Percentiles rank a stretch among this genome's conserved stretches.
These are phyloP conservation scores for Notospermus geniculatus DNA, from an alignment of 1,140 invertebrate species.

Conservation along the genomic window DNA sequence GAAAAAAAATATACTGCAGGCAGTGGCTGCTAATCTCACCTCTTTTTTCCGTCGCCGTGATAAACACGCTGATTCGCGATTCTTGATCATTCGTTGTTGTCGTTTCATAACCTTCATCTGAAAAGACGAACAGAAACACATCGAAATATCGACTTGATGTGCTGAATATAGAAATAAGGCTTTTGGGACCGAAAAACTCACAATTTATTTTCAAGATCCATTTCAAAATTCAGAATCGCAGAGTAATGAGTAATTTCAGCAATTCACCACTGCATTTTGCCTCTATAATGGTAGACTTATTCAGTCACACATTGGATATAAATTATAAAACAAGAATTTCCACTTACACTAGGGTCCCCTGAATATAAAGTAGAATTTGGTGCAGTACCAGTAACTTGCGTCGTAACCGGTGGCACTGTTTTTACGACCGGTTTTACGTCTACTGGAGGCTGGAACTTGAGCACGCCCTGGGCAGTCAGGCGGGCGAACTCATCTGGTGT, in stretches of 20 bases:
- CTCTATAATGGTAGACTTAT: too few relatives aligned
- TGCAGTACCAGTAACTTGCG: too few relatives aligned
- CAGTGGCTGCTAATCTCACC: too few relatives aligned
- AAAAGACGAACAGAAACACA: constrained; percentile 19
- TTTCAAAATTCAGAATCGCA: not conserved
- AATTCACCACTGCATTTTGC: too few relatives aligned
- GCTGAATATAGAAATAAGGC: not conserved
- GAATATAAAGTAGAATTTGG: too few relatives aligned
- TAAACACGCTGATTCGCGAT: constrained; percentile 81
- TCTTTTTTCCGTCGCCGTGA: constrained; percentile 91
- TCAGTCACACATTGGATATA: too few relatives aligned
- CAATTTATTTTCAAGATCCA: too few relatives aligned
- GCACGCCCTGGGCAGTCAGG: constrained; percentile 32
- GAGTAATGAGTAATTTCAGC: too few relatives aligned
- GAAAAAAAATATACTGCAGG: too few relatives aligned
- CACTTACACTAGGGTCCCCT: too few relatives aligned
- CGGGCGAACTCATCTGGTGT: constrained; percentile 40
- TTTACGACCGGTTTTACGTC: constrained; percentile 5
- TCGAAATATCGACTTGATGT: not conserved
- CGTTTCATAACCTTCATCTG: constrained; percentile 70
- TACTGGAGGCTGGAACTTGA: constrained; percentile 33
- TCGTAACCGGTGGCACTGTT: too few relatives aligned
- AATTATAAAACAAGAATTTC: too few relatives aligned
- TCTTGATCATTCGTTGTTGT: constrained; percentile 84
- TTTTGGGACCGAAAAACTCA: not conserved